Evolutionary conservation across 2,113 vertebrate species (phyloP).

Genomic region (Sprattus sprattus): DNA sequence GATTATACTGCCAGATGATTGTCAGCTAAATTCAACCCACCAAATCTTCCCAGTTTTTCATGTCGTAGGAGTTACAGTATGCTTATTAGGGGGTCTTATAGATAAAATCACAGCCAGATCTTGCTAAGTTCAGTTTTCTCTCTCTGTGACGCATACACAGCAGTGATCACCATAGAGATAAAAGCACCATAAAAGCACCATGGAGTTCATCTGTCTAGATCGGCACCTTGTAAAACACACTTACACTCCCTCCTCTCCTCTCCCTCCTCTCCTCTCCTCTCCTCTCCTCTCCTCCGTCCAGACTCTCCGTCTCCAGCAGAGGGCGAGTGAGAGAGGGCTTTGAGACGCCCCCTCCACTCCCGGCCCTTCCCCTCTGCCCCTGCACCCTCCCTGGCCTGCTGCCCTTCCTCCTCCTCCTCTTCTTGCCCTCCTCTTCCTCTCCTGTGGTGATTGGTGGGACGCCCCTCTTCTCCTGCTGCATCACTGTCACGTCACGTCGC

Average conservation of each 20-base stretch:
- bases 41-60: not conserved
- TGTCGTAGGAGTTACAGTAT: not conserved
- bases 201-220: too few relatives aligned
- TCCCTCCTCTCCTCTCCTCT: constrained; percentile 76
- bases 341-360: not conserved
- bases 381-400: constrained; percentile 14
- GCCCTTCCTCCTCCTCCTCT: constrained; percentile 34
- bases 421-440: not conserved
- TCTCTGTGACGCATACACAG: too few relatives aligned
- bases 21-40: not conserved
- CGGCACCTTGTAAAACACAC: too few relatives aligned
- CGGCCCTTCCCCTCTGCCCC: not conserved
- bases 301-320: constrained; percentile 58
- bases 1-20: not conserved
- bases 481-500: not conserved
- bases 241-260: not conserved
- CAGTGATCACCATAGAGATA: too few relatives aligned
- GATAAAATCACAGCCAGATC: too few relatives aligned
- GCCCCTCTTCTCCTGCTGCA: not conserved
- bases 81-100: not conserved
- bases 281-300: constrained; percentile 46
- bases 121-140: too few relatives aligned
- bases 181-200: too few relatives aligned
- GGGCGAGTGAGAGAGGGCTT: constrained; percentile 50
- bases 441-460: not conserved